Evolutionary conservation across 2,888 invertebrate genomes (phyloP).

Genomic region (Punctoribates punctum): DNA sequence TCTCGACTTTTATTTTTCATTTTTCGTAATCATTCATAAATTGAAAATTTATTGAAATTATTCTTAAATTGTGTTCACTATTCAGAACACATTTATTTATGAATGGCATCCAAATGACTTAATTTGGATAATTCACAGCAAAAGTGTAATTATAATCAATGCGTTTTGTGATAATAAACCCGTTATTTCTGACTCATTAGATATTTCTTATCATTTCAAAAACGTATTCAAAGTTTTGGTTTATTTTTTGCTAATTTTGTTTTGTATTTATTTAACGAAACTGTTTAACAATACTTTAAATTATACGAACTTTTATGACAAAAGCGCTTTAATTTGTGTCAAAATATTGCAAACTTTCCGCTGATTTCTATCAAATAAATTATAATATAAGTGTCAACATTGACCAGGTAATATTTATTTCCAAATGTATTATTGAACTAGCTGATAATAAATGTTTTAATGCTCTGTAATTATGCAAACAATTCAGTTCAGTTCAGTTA

Average conservation of each 20-base stretch:
- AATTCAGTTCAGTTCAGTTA: too few relatives aligned
- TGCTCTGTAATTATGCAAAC: too few relatives aligned
- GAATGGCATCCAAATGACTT: neutral
- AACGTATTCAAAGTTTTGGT: too few relatives aligned
- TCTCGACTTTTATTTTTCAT: neutral
- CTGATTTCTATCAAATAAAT: too few relatives aligned
- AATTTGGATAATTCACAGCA: constrained; percentile 20
- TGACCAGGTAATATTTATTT: too few relatives aligned
- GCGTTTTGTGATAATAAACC: neutral
- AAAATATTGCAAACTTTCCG: neutral
- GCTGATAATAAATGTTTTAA: too few relatives aligned
- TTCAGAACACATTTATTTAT: neutral
- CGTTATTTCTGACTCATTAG: neutral
- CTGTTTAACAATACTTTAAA: neutral
- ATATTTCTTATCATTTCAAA: too few relatives aligned
- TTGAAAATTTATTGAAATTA: constrained; percentile 33
- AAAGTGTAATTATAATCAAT: neutral
- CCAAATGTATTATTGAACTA: too few relatives aligned
- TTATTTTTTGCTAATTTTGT: too few relatives aligned
- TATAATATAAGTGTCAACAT: too few relatives aligned
- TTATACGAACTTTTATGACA: neutral
- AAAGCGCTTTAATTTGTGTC: neutral
- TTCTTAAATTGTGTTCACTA: neutral
- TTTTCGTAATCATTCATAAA: constrained; percentile 10
- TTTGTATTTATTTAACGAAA: too few relatives aligned